Evolutionary conservation across 1,140 invertebrate species (phyloP).

Genomic region (Theocolax elegans): DNA sequence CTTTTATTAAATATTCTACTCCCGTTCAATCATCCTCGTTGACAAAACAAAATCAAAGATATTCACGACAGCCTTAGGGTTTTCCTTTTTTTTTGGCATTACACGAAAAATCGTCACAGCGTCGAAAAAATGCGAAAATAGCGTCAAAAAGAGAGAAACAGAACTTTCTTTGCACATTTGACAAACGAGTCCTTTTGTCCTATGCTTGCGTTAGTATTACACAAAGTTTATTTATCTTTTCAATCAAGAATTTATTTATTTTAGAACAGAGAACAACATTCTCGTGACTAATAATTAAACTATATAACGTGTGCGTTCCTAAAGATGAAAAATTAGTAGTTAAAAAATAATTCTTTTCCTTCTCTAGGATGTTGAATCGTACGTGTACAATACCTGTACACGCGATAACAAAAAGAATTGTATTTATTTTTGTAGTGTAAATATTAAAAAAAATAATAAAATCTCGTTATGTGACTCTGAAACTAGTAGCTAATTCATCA

Average conservation of each 20-base stretch:
- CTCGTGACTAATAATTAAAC: constrained; percentile 30
- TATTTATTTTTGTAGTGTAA: constrained; percentile 23
- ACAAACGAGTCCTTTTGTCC: constrained; percentile 12
- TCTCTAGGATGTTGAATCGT: constrained; percentile 14
- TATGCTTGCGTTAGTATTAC: neutral
- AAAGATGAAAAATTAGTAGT: constrained; percentile 31
- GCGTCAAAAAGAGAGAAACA: constrained; percentile 32
- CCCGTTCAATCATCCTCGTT: neutral
- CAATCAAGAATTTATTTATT: constrained; percentile 29
- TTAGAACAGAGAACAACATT: constrained; percentile 23
- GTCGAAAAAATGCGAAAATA: constrained; percentile 36
- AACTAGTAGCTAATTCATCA: constrained; percentile 23
- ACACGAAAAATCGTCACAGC: constrained; percentile 48
- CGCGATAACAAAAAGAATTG: constrained; percentile 24
- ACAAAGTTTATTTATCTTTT: constrained; percentile 12
- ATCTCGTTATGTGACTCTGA: constrained; percentile 25
- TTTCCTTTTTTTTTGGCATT: constrained; percentile 66
- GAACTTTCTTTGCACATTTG: constrained; percentile 33
- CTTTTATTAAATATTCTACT: constrained; percentile 1
- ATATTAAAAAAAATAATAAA: neutral
- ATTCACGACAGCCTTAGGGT: constrained; percentile 63
- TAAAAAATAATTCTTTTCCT: constrained; percentile 34
- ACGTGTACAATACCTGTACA: constrained; percentile 15
- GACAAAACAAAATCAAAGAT: constrained; percentile 33
- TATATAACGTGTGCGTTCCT: constrained; percentile 28